phyloP scores from a whole-genome alignment of 2,113 vertebrate genomes.

The Cynocephalus volans region DNA sequence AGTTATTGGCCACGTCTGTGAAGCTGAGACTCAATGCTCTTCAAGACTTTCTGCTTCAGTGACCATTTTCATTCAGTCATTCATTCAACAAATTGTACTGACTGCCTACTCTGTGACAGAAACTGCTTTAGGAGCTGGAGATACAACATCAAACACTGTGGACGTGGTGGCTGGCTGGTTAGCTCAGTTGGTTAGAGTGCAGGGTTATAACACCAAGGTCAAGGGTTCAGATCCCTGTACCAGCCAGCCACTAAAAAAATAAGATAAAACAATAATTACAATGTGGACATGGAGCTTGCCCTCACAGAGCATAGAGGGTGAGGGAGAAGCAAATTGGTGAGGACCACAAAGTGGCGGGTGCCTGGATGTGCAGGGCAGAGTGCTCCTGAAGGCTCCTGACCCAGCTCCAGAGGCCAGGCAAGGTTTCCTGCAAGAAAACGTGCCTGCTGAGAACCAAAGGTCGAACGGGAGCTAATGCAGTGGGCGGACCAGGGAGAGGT shows the following conservation, averaged over 20 bases:
- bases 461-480: neutral
- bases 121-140: neutral
- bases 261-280: too few species aligned
- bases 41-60: neutral
- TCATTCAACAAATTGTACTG: neutral
- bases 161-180: too few species aligned
- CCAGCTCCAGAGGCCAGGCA: neutral
- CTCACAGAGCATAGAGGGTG: neutral
- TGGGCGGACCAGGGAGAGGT: accelerated
- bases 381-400: neutral
- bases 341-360: too few species aligned
- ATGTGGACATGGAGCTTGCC: neutral
- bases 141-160: neutral
- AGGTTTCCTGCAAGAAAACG: neutral
- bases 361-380: neutral
- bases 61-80: neutral
- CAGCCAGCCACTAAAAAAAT: too few species aligned
- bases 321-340: neutral
- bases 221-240: too few species aligned
- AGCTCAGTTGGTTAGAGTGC: too few species aligned
- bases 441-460: neutral
- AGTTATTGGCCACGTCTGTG: neutral
- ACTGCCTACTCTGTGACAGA: neutral
- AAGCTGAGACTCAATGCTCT: neutral
- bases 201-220: too few species aligned